Percentiles rank a stretch among this genome's conserved stretches.
Evolutionary conservation across 2,113 vertebrate species (phyloP).

Genomic region (Misgurnus anguillicaudatus): DNA sequence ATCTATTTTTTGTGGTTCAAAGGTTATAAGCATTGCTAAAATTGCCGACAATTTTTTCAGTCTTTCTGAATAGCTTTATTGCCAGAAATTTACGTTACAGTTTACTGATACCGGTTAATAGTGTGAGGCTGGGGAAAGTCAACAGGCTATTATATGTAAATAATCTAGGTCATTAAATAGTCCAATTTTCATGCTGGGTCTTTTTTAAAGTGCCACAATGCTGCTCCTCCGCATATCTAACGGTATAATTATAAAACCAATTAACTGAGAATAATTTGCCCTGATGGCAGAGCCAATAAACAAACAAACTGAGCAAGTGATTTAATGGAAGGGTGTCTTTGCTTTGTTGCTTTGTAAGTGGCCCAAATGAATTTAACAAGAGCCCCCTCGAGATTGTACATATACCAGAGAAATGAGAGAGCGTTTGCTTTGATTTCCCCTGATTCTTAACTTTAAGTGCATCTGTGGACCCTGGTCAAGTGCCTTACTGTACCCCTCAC

Average conservation of each 20-base stretch:
- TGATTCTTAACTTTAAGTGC: slow-evolving; percentile 52
- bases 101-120: neutral
- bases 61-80: neutral
- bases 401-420: slow-evolving; percentile 56
- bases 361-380: slow-evolving; percentile 58
- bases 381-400: slow-evolving; percentile 51
- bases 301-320: slow-evolving; percentile 59
- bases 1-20: neutral
- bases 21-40: neutral
- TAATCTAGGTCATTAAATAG: slow-evolving; percentile 40
- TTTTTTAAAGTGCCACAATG: slow-evolving; percentile 42
- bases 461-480: slow-evolving; percentile 30
- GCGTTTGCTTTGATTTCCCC: slow-evolving; percentile 63
- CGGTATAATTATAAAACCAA: slow-evolving; percentile 64
- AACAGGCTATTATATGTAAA: slow-evolving; percentile 19
- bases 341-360: slow-evolving; percentile 50
- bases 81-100: neutral
- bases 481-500: slow-evolving; percentile 29
- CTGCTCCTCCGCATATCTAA: slow-evolving; percentile 53
- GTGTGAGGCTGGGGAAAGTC: neutral
- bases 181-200: slow-evolving; percentile 31
- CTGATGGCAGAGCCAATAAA: slow-evolving; percentile 66
- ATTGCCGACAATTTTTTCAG: neutral
- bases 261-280: slow-evolving; percentile 66
- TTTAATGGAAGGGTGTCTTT: slow-evolving; percentile 60